These are phyloP conservation scores for Microcaecilia unicolor DNA, from an alignment of 2,797 vertebrate species.

Conservation along the genomic window DNA sequence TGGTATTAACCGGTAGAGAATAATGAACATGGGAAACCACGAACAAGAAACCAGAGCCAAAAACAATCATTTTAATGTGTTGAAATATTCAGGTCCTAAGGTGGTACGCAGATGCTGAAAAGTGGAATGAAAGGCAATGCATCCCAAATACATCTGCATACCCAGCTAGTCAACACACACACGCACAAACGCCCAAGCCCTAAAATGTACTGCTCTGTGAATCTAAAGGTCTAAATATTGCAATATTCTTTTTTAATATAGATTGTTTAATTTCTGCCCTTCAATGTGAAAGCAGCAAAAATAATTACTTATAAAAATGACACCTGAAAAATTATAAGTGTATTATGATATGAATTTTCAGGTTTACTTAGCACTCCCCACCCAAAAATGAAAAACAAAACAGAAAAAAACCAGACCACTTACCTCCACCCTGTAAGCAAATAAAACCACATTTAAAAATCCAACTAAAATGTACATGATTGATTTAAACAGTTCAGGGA, in stretches of 20 bases:
- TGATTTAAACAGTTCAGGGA: slow-evolving; percentile 46
- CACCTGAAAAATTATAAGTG: slow-evolving; percentile 15
- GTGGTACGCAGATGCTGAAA: slow-evolving; percentile 17
- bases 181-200: too few species aligned
- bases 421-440: slow-evolving; percentile 20
- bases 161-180: too few species aligned
- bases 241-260: slow-evolving; percentile 28
- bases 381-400: slow-evolving; percentile 33
- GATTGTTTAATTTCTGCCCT: slow-evolving; percentile 36
- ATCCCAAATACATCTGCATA: too few species aligned
- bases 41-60: slow-evolving; percentile 7
- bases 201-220: slow-evolving; percentile 8
- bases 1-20: too few species aligned
- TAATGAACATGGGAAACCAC: too few species aligned
- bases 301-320: slow-evolving; percentile 25
- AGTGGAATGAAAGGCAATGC: slow-evolving; percentile 27
- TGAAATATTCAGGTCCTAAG: slow-evolving; percentile 20
- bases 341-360: slow-evolving; percentile 10
- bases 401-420: too few species aligned
- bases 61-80: slow-evolving; percentile 22
- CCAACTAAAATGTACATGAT: slow-evolving; percentile 39
- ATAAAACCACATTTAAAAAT: slow-evolving; percentile 14
- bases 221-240: slow-evolving; percentile 43
- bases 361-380: slow-evolving; percentile 34
- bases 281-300: slow-evolving; percentile 45